phyloP scores from a whole-genome alignment of 2,113 vertebrate genomes.

The Coptodon rendalli region DNA sequence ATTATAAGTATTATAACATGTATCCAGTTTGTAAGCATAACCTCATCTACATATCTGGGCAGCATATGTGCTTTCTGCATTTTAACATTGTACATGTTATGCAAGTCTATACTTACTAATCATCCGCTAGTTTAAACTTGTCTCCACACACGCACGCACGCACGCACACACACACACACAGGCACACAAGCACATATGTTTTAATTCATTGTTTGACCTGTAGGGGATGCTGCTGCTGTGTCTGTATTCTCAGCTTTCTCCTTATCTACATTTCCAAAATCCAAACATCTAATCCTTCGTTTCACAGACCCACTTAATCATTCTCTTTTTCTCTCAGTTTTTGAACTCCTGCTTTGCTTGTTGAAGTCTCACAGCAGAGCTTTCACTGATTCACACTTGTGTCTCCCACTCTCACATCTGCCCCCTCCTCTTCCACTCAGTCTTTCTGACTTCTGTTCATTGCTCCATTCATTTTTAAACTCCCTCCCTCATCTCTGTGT shows the following conservation, averaged over 20 bases:
- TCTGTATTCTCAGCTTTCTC: neutral
- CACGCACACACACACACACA: neutral
- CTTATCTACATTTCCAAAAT: neutral
- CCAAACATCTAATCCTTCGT: neutral
- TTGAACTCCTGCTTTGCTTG: neutral
- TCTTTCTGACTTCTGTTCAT: neutral
- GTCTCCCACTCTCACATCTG: neutral
- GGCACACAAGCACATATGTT: rapidly evolving
- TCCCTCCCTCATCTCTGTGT: neutral
- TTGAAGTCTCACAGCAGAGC: neutral
- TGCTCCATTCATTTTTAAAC: slow-evolving; percentile 1
- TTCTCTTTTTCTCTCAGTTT: neutral
- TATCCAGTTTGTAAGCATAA: neutral
- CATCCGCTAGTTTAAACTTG: neutral
- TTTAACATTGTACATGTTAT: neutral
- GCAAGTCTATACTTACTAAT: neutral
- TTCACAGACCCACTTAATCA: neutral
- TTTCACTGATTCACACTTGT: neutral
- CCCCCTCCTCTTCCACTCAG: neutral
- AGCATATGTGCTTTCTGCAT: neutral
- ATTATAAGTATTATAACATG: neutral
- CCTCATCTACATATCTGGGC: neutral
- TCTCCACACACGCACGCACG: neutral
- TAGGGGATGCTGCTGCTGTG: slow-evolving; percentile 4
- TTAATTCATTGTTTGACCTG: neutral